Conservation (phyloP, 2,888 invertebrate genomes). For the Cheilosia grossa region DNA sequence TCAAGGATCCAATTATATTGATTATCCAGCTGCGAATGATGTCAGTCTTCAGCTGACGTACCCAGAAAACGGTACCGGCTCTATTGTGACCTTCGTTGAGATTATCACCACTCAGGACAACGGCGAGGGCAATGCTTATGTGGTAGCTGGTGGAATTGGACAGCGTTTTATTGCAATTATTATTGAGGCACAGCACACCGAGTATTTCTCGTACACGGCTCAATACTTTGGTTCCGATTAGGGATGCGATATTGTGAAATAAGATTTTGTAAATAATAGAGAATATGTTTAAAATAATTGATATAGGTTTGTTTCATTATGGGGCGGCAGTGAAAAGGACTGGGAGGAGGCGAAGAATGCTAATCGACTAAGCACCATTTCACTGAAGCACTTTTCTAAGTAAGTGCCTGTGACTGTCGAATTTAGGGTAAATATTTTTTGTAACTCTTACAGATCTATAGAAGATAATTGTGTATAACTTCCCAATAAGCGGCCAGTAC, state of each 20-base stretch:
- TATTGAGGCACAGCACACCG: slow-evolving; percentile 80
- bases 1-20: slow-evolving; percentile 78
- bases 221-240: slow-evolving; percentile 78
- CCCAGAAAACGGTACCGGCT: slow-evolving; percentile 78
- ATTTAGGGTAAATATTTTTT: too few relatives aligned
- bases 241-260: slow-evolving; percentile 3
- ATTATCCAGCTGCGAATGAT: slow-evolving; percentile 78
- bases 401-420: too few relatives aligned
- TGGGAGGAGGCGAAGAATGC: too few relatives aligned
- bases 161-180: slow-evolving; percentile 80
- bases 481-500: too few relatives aligned
- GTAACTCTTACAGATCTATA: too few relatives aligned
- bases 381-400: too few relatives aligned
- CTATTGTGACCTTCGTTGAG: slow-evolving; percentile 79
- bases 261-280: slow-evolving; percentile 1
- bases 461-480: too few relatives aligned
- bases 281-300: too few relatives aligned
- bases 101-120: slow-evolving; percentile 79
- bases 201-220: slow-evolving; percentile 79
- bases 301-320: too few relatives aligned
- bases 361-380: too few relatives aligned
- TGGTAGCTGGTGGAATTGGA: slow-evolving; percentile 81
- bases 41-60: slow-evolving; percentile 80
- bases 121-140: slow-evolving; percentile 80
- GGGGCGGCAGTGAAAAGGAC: too few relatives aligned